Evolutionary conservation across 2,113 vertebrate species (phyloP).

Genomic region (Ahaetulla prasina): DNA sequence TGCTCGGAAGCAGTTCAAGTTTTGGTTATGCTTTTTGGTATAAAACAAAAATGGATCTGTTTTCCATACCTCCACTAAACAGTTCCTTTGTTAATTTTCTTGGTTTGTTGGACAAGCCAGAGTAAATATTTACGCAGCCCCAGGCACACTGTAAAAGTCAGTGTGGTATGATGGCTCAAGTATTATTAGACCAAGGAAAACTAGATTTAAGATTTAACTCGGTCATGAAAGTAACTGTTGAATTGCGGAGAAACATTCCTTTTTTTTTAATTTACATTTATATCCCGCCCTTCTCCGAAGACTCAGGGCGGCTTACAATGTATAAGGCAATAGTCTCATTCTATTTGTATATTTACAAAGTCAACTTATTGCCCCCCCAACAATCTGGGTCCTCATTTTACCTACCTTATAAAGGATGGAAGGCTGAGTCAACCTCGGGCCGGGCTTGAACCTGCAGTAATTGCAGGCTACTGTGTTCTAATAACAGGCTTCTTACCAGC

Average conservation of each 20-base stretch:
- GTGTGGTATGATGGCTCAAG: not conserved
- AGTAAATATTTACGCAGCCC: not conserved
- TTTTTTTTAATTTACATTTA: no score
- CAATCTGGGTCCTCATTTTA: no score
- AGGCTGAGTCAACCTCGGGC: no score
- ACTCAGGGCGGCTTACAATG: no score
- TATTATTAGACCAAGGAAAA: not conserved
- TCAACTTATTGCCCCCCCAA: no score
- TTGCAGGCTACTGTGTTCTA: no score
- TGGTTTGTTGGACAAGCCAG: not conserved
- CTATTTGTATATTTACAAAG: no score
- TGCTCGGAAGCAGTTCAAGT: not conserved
- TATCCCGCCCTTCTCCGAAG: no score
- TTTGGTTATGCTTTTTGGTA: not conserved
- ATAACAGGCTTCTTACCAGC: no score
- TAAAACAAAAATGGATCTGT: not conserved
- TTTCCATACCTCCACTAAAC: not conserved
- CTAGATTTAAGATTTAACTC: not conserved
- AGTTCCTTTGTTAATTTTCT: not conserved
- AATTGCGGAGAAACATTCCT: not conserved
- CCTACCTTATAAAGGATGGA: no score
- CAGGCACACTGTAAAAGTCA: not conserved
- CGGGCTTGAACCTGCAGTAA: no score
- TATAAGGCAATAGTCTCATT: no score
- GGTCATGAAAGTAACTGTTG: not conserved